Conservation (phyloP, 1,140 invertebrate genomes). For the Nasonia vitripennis region DNA sequence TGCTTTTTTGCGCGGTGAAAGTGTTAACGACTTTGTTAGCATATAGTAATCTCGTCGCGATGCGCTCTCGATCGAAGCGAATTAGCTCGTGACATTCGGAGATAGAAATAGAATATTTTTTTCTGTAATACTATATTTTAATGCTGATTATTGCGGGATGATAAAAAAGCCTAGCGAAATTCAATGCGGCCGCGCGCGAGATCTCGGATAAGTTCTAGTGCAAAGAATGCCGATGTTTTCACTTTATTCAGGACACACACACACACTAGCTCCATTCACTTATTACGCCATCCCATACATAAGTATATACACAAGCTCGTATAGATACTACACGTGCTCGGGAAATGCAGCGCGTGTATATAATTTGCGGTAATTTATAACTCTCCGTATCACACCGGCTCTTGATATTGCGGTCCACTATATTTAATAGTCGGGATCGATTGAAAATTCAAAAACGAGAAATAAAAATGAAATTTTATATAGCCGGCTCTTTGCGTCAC, state of each 20-base stretch:
- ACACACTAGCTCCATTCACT: slow-evolving; percentile 37
- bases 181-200: not conserved
- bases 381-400: not conserved
- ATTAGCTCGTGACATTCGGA: too few species aligned
- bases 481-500: not conserved
- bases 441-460: too few species aligned
- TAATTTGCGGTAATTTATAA: not conserved
- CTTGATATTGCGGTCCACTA: not conserved
- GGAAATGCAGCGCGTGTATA: slow-evolving; percentile 19
- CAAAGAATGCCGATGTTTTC: slow-evolving; percentile 43
- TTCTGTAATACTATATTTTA: too few species aligned
- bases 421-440: too few species aligned
- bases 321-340: not conserved
- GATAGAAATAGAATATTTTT: too few species aligned
- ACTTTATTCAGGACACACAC: slow-evolving; percentile 46
- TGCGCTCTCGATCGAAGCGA: too few species aligned
- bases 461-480: too few species aligned
- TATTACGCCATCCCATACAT: slow-evolving; percentile 44
- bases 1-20: not conserved
- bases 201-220: not conserved
- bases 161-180: not conserved
- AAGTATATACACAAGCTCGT: slow-evolving; percentile 1
- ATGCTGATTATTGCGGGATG: too few species aligned
- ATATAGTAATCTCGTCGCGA: too few species aligned
- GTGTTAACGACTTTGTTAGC: not conserved